Conservation (phyloP, 1,140 invertebrate species). For the Onthophagus taurus region DNA sequence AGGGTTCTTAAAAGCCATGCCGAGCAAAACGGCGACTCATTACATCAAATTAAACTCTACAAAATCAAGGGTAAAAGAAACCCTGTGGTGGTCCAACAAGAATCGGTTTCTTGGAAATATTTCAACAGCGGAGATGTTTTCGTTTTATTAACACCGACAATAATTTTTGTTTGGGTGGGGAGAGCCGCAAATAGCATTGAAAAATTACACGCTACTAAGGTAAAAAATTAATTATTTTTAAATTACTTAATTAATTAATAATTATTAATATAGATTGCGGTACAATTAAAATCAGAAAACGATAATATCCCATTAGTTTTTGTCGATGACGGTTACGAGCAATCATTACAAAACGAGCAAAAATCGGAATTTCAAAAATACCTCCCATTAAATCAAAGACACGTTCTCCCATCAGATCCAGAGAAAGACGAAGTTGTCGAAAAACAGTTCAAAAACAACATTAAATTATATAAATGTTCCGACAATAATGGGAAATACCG, state of each 20-base stretch:
- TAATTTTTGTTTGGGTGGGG: constrained; percentile 78
- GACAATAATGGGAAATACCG: constrained; percentile 74
- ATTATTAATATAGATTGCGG: constrained; percentile 33
- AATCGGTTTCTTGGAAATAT: constrained; percentile 62
- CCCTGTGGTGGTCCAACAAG: constrained; percentile 58
- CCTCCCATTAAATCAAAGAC: constrained; percentile 54
- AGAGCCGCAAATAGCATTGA: constrained; percentile 56
- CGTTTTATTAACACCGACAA: constrained; percentile 60
- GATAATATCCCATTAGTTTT: constrained; percentile 53
- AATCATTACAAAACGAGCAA: constrained; percentile 53
- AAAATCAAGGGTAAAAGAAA: constrained; percentile 58
- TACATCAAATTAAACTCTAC: constrained; percentile 46
- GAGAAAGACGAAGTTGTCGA: constrained; percentile 30
- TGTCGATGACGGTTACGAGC: constrained; percentile 80
- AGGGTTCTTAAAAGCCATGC: no score
- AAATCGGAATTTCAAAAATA: constrained; percentile 57
- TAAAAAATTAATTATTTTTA: constrained; percentile 20
- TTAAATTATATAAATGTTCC: constrained; percentile 61
- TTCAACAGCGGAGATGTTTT: constrained; percentile 85
- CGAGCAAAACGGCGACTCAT: no score
- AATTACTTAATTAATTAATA: constrained; percentile 2
- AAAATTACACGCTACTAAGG: constrained; percentile 56
- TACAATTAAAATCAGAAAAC: constrained; percentile 36
- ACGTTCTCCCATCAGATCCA: constrained; percentile 47
- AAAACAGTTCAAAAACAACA: constrained; percentile 33